These are phyloP conservation scores for Proisotoma minuta DNA, from an alignment of 2,888 invertebrate species.

Conservation along the genomic window DNA sequence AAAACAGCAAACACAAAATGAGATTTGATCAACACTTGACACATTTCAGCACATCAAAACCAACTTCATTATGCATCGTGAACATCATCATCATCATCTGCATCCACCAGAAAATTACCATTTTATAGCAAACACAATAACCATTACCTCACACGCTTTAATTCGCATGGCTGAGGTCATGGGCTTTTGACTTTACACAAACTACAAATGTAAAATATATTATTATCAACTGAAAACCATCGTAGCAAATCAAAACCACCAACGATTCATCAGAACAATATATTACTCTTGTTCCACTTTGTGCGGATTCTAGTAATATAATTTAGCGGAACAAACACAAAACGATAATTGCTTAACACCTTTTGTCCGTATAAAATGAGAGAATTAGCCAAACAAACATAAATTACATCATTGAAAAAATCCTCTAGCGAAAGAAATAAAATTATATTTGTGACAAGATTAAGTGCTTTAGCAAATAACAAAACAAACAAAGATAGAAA, in stretches of 20 bases:
- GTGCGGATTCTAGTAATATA: too few species aligned
- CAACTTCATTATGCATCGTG: too few species aligned
- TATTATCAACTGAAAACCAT: not conserved
- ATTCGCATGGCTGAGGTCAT: conserved; percentile 8
- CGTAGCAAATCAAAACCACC: not conserved
- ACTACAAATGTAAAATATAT: not conserved
- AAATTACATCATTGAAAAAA: not conserved
- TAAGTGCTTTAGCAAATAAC: too few species aligned
- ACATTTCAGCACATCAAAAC: too few species aligned
- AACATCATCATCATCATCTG: not conserved
- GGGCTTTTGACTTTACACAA: conserved; percentile 11
- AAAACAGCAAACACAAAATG: too few species aligned
- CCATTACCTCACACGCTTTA: not conserved
- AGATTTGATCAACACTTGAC: too few species aligned
- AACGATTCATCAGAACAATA: not conserved
- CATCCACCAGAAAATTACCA: not conserved
- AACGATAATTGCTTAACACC: not conserved
- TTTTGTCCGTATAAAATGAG: not conserved
- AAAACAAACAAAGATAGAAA: not conserved
- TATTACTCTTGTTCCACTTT: not conserved
- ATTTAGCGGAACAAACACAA: not conserved
- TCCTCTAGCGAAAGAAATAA: too few species aligned
- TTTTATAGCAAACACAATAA: not conserved
- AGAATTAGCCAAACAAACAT: not conserved
- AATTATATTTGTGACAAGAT: too few species aligned